phyloP scores from a whole-genome alignment of 1,140 invertebrate species.

The Drosophila ogumai region DNA sequence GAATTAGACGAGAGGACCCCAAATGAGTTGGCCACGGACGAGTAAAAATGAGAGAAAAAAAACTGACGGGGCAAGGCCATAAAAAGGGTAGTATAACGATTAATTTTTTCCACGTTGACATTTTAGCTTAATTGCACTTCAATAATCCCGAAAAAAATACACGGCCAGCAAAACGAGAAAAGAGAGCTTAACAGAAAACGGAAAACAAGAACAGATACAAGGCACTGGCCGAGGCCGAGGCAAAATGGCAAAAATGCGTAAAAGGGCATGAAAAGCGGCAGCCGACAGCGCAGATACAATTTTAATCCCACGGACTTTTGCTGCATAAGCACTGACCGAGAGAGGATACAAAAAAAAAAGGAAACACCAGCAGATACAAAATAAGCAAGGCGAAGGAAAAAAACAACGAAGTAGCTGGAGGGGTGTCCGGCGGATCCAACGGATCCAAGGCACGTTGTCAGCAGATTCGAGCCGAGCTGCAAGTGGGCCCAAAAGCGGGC shows the following conservation, averaged over 20 bases:
- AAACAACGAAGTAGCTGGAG: conserved; percentile 34
- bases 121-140: conserved; percentile 84
- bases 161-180: conserved; percentile 26
- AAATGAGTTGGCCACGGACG: conserved; percentile 64
- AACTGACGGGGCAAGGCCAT: conserved; percentile 59
- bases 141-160: conserved; percentile 82
- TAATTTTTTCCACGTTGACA: conserved; percentile 83
- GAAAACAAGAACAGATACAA: conserved; percentile 49
- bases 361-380: conserved; percentile 11
- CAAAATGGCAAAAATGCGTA: conserved; percentile 81
- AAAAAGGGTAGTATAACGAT: conserved; percentile 83
- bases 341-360: conserved; percentile 5
- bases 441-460: conserved; percentile 66
- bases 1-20: conserved; percentile 71
- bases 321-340: conserved; percentile 74
- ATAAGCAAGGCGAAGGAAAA: conserved; percentile 20
- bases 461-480: conserved; percentile 55
- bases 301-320: conserved; percentile 83
- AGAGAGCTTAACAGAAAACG: conserved; percentile 30
- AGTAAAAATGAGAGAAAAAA: conserved; percentile 41
- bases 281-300: conserved; percentile 73
- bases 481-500: conserved; percentile 77
- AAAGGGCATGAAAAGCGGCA: conserved; percentile 82
- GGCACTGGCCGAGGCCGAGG: conserved; percentile 13
- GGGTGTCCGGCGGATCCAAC: conserved; percentile 17